Conservation (phyloP, 37 sponge, comb jelly and placozoan species). For the Diacarnus erythraeanus region DNA sequence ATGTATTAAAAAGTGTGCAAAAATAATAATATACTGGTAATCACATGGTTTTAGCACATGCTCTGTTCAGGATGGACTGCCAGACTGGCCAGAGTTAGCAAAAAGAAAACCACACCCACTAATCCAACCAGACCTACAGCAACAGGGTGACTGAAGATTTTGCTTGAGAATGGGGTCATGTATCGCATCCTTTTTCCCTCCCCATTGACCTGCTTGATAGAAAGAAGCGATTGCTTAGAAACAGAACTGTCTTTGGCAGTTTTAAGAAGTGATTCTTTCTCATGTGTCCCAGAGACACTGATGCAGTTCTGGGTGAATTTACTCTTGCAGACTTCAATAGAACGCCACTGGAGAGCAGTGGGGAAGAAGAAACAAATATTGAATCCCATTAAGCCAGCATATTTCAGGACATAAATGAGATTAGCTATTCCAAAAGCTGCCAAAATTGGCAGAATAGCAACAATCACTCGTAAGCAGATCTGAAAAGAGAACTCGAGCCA, state of each 20-base stretch:
- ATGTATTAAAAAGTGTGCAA: too few relatives aligned
- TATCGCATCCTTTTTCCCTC: constrained; percentile 6
- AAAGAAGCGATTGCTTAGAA: background rate
- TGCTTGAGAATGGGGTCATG: constrained; percentile 54
- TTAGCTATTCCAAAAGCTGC: constrained; percentile 80
- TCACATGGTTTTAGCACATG: too few relatives aligned
- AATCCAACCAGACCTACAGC: constrained; percentile 11
- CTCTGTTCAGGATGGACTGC: background rate
- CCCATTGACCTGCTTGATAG: background rate
- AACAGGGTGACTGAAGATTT: constrained; percentile 26
- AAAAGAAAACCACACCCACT: constrained; percentile 21
- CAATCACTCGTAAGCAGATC: constrained; percentile 40
- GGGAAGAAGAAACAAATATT: constrained; percentile 78
- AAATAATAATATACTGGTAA: too few relatives aligned
- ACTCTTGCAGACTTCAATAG: constrained; percentile 58
- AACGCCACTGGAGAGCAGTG: constrained; percentile 67
- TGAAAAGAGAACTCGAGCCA: constrained; percentile 13
- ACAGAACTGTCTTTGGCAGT: background rate
- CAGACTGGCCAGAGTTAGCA: constrained; percentile 49
- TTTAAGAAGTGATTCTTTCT: background rate
- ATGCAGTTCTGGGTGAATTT: constrained; percentile 12
- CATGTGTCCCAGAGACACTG: background rate
- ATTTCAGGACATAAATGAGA: constrained; percentile 78
- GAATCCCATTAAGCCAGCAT: constrained; percentile 85
- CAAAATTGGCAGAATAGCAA: constrained; percentile 63